Base-by-base conservation (phyloP, 2,888 invertebrate species). In the Cosmia pyralina region DNA sequence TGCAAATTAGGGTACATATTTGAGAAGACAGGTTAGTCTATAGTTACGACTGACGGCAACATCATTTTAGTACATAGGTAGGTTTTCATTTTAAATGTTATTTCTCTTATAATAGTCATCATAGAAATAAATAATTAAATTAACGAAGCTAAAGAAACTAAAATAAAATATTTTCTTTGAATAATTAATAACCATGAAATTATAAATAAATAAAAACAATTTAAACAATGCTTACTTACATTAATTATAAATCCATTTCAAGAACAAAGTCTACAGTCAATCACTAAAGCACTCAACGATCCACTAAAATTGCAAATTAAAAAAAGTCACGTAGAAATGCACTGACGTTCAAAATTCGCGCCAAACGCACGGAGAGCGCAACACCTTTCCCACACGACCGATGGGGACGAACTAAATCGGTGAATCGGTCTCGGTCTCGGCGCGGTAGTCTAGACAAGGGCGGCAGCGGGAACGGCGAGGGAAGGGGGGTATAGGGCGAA, bases 381-480 rank as follows among this genome's bases (percentile, higher is more conserved):
- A 91, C 93, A 89, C 82, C 91, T 91, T 90, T 73, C 89, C 89
- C 88, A 79, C 60, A 13, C 90, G 84, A 88, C 81, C 77, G 91
- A 84, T 89, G 81, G 85, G 88, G 88, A 89, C 85, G 90, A 90
- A 95, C 96, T 96, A 89, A 90, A 88, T 84, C 80, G 38, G 38
- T 38, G 38, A 38, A 38, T 38, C 5, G 38, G 38, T 5, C 4
- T 38, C 38, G 85, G 90, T 90, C 90, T 90, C 90, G 86, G 82
- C 85, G 82, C 85, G 87, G 80, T 85, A 90, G 95, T 94, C 95
- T 95, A 95, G 95, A 94, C 95, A 91, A 91, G 92, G 91, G 89
- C 87, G 88, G 87, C 83, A 58, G 81, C 81, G 84, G 84, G 72
- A 85, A 85, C 72, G 71, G 77, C 67, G 74, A 73, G 72, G 86